phyloP scores from a whole-genome alignment of 2,113 vertebrate genomes.

The Pelecanoides urinatrix region DNA sequence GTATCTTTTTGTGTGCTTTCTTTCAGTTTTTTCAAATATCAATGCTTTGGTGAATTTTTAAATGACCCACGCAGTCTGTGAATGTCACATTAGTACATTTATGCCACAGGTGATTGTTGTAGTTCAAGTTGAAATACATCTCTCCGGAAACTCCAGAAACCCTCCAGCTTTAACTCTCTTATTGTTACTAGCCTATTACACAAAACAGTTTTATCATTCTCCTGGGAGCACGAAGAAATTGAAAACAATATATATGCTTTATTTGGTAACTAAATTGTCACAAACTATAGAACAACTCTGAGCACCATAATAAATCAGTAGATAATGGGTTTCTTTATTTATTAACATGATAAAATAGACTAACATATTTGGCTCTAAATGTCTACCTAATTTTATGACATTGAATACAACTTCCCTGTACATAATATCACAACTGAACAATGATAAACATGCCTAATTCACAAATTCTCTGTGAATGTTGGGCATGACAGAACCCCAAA shows the following conservation, averaged over 20 bases:
- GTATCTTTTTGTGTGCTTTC: not conserved
- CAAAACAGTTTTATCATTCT: constrained; percentile 47
- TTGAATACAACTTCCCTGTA: not conserved
- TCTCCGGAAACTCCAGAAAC: constrained; percentile 31
- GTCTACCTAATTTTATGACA: not conserved
- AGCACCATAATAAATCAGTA: constrained; percentile 50
- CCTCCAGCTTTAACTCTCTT: constrained; percentile 16
- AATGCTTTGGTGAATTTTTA: constrained; percentile 22
- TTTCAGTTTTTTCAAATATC: not conserved
- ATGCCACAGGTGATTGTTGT: not conserved
- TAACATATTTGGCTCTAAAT: constrained; percentile 1
- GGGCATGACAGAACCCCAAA: not conserved
- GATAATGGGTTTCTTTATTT: constrained; percentile 52
- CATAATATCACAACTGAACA: not conserved
- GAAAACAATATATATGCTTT: constrained; percentile 50
- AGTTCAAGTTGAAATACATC: constrained; percentile 35
- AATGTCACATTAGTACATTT: constrained; percentile 18
- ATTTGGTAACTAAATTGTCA: constrained; percentile 34
- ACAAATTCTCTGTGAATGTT: not conserved
- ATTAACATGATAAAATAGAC: constrained; percentile 23
- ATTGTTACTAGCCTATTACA: constrained; percentile 33
- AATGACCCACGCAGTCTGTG: constrained; percentile 47
- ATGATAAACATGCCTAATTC: not conserved
- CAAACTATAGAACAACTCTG: constrained; percentile 15
- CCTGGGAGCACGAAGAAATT: constrained; percentile 29